Evolutionary conservation across 2,888 invertebrate species (phyloP), one percentile per base, ranked within the genome.

Genomic region (Napeogenes inachia): DNA sequence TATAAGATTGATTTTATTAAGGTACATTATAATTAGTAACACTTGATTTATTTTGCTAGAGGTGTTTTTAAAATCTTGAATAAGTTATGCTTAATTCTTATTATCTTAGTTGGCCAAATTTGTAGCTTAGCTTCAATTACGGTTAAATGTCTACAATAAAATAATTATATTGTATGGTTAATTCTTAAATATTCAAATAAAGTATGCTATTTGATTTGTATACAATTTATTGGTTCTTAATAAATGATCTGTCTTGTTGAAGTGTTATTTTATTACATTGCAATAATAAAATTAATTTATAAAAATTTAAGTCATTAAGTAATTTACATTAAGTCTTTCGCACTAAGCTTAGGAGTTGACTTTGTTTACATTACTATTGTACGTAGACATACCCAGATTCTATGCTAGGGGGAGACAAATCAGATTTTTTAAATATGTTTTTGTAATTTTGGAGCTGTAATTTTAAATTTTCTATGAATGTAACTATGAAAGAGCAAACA

Each of bases 121-220:
- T 57, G 21, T 56, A 66, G 61, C 38, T 46, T 60, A 62, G 63
- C 68, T 68, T 64, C 66, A 62, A 59, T 54, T 63, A 62, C 61
- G 50, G 64, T 68, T 66, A 64, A 56, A 69, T 64, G 61, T 57
- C 56, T 68, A 68, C 64, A 65, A 60, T 65, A 72, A 71, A 65
- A 60, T 53, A 60, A 60, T 57, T 54, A 30, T 50, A 50, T 50
- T 50, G 30, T 50, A 50, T 70, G 61, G 60, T 69, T 62, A 68
- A 65, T 65, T 63, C 69, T 71, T 69, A 68, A 64, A 68, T 73
- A 65, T 72, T 68, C 69, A 67, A 72, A 68, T 73, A 71, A 68
- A 72, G 71, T 72, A 74, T 75, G 73, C 64, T 74, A 71, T 70
- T 71, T 68, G 64, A 68, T 64, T 65, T 70, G 69, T 65, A 69